Conservation (phyloP, 2,888 invertebrate species). For the Brachycybe producta region DNA sequence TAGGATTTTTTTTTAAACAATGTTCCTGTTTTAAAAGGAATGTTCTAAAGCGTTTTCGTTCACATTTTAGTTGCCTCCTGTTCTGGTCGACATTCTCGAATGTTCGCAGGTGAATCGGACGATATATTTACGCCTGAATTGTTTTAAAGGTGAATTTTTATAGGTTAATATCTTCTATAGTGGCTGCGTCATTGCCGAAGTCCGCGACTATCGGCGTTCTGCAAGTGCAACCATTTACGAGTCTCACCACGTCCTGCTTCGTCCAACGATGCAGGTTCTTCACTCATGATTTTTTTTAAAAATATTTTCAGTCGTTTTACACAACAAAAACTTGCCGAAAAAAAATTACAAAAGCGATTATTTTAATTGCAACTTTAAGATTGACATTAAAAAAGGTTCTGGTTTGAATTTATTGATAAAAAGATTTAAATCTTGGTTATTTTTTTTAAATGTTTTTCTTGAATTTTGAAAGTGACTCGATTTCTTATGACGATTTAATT, state of each 20-base stretch:
- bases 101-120: slow-evolving; percentile 29
- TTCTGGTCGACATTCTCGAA: slow-evolving; percentile 50
- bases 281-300: slow-evolving; percentile 18
- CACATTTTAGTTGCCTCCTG: slow-evolving; percentile 52
- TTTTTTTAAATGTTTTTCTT: neutral
- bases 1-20: slow-evolving; percentile 16
- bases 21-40: neutral
- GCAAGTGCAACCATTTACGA: slow-evolving; percentile 25
- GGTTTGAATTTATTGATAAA: too few species aligned
- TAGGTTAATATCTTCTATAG: slow-evolving; percentile 28
- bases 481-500: neutral
- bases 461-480: too few species aligned
- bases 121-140: neutral
- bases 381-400: too few species aligned
- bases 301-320: too few species aligned
- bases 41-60: neutral
- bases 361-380: too few species aligned
- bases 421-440: too few species aligned
- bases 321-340: too few species aligned
- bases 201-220: slow-evolving; percentile 33
- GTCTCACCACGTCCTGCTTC: slow-evolving; percentile 31
- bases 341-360: too few species aligned
- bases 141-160: neutral
- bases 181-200: slow-evolving; percentile 36
- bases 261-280: slow-evolving; percentile 33